These are phyloP conservation scores for Tachycineta bicolor DNA, from an alignment of 2,113 vertebrate species.

Conservation along the genomic window DNA sequence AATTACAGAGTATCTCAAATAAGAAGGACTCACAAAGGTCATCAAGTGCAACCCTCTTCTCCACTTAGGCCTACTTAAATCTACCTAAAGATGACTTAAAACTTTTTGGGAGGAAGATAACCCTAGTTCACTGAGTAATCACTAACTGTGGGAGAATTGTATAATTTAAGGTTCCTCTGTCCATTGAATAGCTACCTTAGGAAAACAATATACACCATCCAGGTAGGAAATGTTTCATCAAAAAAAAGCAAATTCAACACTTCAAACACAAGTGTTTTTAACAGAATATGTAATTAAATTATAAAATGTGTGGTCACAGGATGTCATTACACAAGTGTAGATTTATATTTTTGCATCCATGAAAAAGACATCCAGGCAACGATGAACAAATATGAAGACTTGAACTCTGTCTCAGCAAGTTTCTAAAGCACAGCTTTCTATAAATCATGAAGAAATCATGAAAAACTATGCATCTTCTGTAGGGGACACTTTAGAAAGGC, in stretches of 20 bases:
- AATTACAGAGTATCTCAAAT: not conserved
- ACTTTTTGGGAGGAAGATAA: not conserved
- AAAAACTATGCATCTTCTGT: not conserved
- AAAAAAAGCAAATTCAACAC: not conserved
- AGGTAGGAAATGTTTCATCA: not conserved
- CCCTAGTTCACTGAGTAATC: not conserved
- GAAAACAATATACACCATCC: not conserved
- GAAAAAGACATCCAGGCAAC: not conserved
- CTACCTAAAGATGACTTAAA: not conserved
- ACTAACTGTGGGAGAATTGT: not conserved
- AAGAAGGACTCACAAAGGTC: not conserved
- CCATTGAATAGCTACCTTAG: not conserved
- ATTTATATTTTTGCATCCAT: not conserved
- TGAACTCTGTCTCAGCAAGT: not conserved
- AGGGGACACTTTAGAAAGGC: not conserved
- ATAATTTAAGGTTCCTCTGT: not conserved
- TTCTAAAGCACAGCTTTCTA: not conserved
- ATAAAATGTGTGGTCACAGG: not conserved
- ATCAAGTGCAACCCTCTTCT: not conserved
- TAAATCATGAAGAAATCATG: not conserved
- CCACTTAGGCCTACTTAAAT: not conserved
- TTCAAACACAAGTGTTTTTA: not conserved
- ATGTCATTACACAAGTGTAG: not conserved
- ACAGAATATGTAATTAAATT: not conserved
- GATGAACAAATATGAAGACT: not conserved